Percentiles rank a stretch among this genome's conserved stretches.
phyloP scores from a whole-genome alignment of 2,888 invertebrate species.

The Perdita meconis region DNA sequence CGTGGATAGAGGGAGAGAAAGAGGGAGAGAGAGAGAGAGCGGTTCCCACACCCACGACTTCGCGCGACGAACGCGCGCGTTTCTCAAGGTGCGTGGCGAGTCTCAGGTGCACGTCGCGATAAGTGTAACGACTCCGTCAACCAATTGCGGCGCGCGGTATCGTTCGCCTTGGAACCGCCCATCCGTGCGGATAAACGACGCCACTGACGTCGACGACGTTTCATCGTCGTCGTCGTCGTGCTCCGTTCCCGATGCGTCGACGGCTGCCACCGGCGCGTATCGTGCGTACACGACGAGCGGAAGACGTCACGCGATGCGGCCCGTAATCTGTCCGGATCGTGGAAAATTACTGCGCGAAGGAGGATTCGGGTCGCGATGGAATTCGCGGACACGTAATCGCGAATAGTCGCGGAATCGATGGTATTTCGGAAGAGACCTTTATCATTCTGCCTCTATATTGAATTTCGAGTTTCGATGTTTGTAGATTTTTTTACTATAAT shows the following conservation, averaged over 20 bases:
- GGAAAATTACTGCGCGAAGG: slow-evolving; percentile 72
- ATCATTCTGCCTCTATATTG: too few species aligned
- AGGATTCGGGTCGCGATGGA: not conserved
- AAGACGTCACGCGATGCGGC: slow-evolving; percentile 45
- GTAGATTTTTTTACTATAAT: too few species aligned
- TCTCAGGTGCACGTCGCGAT: slow-evolving; percentile 70
- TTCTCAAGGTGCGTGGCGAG: slow-evolving; percentile 60
- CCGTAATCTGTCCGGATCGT: slow-evolving; percentile 59
- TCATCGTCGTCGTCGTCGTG: slow-evolving; percentile 43
- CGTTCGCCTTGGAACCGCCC: slow-evolving; percentile 77
- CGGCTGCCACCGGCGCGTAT: slow-evolving; percentile 28
- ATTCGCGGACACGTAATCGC: slow-evolving; percentile 12
- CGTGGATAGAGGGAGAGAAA: slow-evolving; percentile 6
- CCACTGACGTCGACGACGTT: slow-evolving; percentile 37
- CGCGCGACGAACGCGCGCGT: slow-evolving; percentile 48
- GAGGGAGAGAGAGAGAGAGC: too few species aligned
- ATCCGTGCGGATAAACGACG: slow-evolving; percentile 74
- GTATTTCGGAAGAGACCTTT: not conserved
- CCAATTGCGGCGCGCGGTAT: slow-evolving; percentile 80
- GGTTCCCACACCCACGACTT: slow-evolving; percentile 72
- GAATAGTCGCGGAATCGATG: not conserved
- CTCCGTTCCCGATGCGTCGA: slow-evolving; percentile 10
- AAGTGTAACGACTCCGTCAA: slow-evolving; percentile 79
- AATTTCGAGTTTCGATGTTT: too few species aligned
- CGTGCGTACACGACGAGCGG: slow-evolving; percentile 13